These are phyloP conservation scores for Ochropleura plecta DNA, from an alignment of 2,888 invertebrate genomes.

Conservation along the genomic window DNA sequence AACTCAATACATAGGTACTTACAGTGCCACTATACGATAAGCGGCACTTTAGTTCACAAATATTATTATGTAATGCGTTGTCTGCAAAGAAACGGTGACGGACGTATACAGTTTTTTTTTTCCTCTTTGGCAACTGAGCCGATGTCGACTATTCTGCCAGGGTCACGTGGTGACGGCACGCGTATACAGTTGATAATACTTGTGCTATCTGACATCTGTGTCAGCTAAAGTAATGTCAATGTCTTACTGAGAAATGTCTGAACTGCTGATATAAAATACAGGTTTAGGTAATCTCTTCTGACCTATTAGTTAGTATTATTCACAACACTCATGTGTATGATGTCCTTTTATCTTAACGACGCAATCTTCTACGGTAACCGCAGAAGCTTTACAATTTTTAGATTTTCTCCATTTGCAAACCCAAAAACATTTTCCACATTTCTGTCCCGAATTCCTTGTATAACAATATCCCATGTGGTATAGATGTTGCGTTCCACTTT, in stretches of 20 bases:
- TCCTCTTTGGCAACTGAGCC: too few species aligned
- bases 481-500: constrained; percentile 14
- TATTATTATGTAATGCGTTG: neutral
- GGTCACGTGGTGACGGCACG: too few species aligned
- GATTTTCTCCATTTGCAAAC: constrained; percentile 22
- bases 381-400: constrained; percentile 3
- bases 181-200: neutral
- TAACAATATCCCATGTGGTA: constrained; percentile 24
- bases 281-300: neutral
- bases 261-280: too few species aligned
- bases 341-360: constrained; percentile 13
- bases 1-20: too few species aligned
- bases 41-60: neutral
- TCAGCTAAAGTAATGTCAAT: neutral
- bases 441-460: constrained; percentile 6
- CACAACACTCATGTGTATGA: constrained; percentile 19
- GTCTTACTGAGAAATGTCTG: too few species aligned
- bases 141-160: too few species aligned
- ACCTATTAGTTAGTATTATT: neutral
- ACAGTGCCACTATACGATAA: too few species aligned
- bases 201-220: neutral
- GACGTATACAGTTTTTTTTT: neutral
- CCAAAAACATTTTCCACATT: constrained; percentile 11
- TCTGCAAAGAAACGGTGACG: neutral
- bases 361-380: constrained; percentile 5